phyloP scores from a whole-genome alignment of 2,797 vertebrate species.

The Manis pentadactyla region DNA sequence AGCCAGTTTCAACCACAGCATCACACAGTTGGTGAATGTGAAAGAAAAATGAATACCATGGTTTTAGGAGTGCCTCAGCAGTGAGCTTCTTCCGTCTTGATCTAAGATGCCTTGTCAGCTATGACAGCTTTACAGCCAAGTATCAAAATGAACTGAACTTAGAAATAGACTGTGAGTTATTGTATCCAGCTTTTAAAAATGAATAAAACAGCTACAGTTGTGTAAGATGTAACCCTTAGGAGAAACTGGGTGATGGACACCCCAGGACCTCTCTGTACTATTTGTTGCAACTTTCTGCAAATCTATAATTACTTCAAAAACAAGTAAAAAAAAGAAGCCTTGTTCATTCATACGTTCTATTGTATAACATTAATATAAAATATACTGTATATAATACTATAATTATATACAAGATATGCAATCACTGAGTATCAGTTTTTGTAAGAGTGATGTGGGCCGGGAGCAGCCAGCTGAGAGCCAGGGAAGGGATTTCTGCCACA shows the following conservation, averaged over 20 bases:
- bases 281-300: neutral
- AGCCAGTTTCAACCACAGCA: neutral
- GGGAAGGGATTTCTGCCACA: neutral
- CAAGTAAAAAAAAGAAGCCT: neutral
- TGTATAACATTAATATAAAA: neutral
- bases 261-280: neutral
- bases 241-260: neutral
- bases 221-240: neutral
- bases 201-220: neutral
- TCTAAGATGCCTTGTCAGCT: neutral
- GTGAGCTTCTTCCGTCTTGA: neutral
- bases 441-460: neutral
- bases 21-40: neutral
- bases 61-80: neutral
- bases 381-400: neutral
- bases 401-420: neutral
- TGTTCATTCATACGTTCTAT: neutral
- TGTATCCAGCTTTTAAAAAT: neutral
- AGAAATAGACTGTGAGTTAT: neutral
- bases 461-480: neutral
- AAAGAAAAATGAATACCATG: neutral
- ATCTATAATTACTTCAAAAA: neutral
- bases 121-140: neutral
- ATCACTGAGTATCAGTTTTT: neutral
- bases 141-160: neutral